Base-by-base conservation (phyloP, 2,888 invertebrate genomes). In the Calameuta filiformis region DNA sequence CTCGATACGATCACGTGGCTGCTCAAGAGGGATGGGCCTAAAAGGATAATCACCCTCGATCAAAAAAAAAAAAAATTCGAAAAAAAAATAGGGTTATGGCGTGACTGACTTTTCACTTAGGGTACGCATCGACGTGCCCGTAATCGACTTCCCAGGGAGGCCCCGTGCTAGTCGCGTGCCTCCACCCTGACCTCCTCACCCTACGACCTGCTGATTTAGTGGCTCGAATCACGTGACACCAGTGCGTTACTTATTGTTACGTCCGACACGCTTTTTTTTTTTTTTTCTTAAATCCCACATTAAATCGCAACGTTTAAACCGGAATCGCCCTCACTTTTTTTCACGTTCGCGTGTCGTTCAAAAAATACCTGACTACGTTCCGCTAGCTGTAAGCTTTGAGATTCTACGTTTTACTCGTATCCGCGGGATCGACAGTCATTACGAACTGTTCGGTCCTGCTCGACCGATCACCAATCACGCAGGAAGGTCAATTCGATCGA, bases 241-340 rank as follows among this genome's bases (percentile, higher is more conserved):
- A 11, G 33, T 30, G n/a, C 74, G 74, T 73, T 35, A 73, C 23
- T 73, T 33, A n/a, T 35, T 73, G 34, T 9, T 56, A n/a, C 15
- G 3, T 30, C 74, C 6, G 69, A 75, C 75, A 75, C 71, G 35
- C 30, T 69, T 77, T 73, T 35, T 35, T 11, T 35, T 35, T 35
- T 12, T 3, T 0, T 1, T 73, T 75, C 76, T 35, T 35, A 73
- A 79, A 80, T 80, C 69, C 73, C 35, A 37, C 73, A 73, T 35
- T 23, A 73, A 35, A 73, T 73, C 35, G 74, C 15, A 15, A 71
- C 9, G 3, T 71, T 23, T 30, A 3, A 15, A 9, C 15, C 6
- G 2, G 71, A 15, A 40, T 56, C 6, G 40, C 0, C 6, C 6
- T 56, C 23, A 23, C 4, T 56, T 9, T 40, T 40, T 15, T 15